These are phyloP conservation scores for Prolemur simus DNA, from an alignment of 2,113 vertebrate genomes.

Conservation along the genomic window DNA sequence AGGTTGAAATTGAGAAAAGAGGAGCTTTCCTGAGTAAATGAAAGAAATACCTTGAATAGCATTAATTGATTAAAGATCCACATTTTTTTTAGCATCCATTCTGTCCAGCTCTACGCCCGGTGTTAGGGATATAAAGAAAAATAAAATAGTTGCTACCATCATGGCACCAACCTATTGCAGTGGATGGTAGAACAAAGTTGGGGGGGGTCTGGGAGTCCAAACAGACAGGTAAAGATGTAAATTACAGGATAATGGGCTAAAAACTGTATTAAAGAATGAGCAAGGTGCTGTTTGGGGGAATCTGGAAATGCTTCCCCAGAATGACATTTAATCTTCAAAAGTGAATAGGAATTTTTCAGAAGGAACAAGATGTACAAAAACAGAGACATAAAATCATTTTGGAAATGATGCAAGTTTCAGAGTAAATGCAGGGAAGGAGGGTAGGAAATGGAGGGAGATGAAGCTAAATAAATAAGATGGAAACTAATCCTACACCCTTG, in stretches of 20 bases:
- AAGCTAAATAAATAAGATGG: background rate
- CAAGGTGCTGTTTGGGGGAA: background rate
- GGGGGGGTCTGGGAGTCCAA: background rate
- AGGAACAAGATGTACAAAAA: constrained; percentile 3
- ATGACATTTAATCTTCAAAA: constrained; percentile 44
- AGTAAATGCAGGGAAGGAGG: background rate
- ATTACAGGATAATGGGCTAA: background rate
- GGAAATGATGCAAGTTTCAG: background rate
- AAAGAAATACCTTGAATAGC: background rate
- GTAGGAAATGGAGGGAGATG: background rate
- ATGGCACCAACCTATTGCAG: background rate
- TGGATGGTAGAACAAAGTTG: background rate
- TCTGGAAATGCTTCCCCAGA: background rate
- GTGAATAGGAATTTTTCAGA: background rate
- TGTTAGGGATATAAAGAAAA: background rate
- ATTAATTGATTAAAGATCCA: background rate
- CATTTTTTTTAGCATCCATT: background rate
- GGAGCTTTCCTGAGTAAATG: background rate
- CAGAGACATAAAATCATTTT: background rate
- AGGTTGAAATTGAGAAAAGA: background rate
- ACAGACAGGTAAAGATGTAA: background rate
- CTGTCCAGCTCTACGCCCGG: background rate
- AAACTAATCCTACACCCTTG: background rate
- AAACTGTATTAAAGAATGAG: background rate
- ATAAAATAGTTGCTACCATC: background rate